Evolutionary conservation across 2,888 invertebrate genomes (phyloP).

Genomic region (Conomelus anceps): DNA sequence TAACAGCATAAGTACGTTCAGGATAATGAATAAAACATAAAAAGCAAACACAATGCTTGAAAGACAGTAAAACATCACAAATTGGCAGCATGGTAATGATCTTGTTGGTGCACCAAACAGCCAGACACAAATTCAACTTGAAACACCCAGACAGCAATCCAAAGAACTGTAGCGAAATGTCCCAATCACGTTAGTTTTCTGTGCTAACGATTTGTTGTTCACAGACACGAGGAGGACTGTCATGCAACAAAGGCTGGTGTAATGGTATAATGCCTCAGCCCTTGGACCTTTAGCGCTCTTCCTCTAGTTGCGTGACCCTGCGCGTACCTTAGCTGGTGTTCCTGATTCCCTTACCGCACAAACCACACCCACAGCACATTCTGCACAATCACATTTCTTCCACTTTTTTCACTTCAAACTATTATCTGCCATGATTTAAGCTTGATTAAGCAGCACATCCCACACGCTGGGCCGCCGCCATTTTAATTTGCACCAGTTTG

Average conservation of each 20-base stretch:
- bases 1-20: too few relatives aligned
- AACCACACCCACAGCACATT: conserved; percentile 14
- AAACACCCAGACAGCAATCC: background rate
- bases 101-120: background rate
- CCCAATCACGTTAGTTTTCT: background rate
- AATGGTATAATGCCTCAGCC: background rate
- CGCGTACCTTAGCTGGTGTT: background rate
- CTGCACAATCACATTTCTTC: conserved; percentile 12
- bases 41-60: too few relatives aligned
- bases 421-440: conserved; percentile 29
- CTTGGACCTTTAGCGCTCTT: background rate
- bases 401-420: conserved; percentile 19
- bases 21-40: too few relatives aligned
- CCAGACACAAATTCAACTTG: background rate
- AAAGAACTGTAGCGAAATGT: background rate
- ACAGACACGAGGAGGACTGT: background rate
- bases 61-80: background rate
- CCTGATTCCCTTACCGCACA: conserved; percentile 6
- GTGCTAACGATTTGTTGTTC: background rate
- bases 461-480: background rate
- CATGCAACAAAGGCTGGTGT: background rate
- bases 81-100: background rate
- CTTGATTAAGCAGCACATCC: background rate
- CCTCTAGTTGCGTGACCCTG: too few relatives aligned
- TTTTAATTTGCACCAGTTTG: background rate